These are phyloP conservation scores for Vanessa cardui DNA, from an alignment of 2,888 invertebrate genomes.

Conservation along the genomic window DNA sequence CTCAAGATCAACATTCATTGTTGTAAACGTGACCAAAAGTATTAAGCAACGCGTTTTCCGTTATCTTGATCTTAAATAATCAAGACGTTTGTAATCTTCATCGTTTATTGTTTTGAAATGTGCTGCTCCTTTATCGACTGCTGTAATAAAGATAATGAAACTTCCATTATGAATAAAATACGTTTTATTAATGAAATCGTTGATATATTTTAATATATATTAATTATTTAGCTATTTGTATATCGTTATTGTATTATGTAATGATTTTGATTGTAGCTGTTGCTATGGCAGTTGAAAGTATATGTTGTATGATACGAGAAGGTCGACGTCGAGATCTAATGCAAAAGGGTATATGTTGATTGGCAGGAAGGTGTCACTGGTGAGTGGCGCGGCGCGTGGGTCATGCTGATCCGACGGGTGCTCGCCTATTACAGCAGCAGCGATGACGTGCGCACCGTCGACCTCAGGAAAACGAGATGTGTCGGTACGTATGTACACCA, in stretches of 20 bases:
- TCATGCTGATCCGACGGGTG: constrained; percentile 86
- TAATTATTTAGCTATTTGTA: too few relatives aligned
- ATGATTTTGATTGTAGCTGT: too few relatives aligned
- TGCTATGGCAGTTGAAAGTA: not conserved
- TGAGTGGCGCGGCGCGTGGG: constrained; percentile 91
- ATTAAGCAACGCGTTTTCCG: not conserved
- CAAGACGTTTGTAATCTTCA: constrained; percentile 15
- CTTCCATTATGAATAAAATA: not conserved
- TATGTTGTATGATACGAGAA: not conserved
- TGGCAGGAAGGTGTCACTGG: constrained; percentile 86
- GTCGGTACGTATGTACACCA: constrained; percentile 83
- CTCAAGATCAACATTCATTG: not conserved
- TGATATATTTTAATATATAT: too few relatives aligned
- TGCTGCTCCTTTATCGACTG: not conserved
- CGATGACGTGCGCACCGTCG: constrained; percentile 83
- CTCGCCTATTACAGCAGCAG: constrained; percentile 74
- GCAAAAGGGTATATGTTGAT: constrained; percentile 19
- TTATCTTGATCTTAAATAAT: constrained; percentile 29
- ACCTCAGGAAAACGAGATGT: constrained; percentile 90
- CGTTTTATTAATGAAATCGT: too few relatives aligned
- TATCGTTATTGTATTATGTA: too few relatives aligned
- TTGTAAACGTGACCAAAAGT: constrained; percentile 2
- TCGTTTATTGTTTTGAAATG: constrained; percentile 17
- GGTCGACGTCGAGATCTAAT: not conserved
- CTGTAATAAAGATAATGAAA: not conserved